phyloP scores from a whole-genome alignment of 2,888 invertebrate species.

The Horisme vitalbata region DNA sequence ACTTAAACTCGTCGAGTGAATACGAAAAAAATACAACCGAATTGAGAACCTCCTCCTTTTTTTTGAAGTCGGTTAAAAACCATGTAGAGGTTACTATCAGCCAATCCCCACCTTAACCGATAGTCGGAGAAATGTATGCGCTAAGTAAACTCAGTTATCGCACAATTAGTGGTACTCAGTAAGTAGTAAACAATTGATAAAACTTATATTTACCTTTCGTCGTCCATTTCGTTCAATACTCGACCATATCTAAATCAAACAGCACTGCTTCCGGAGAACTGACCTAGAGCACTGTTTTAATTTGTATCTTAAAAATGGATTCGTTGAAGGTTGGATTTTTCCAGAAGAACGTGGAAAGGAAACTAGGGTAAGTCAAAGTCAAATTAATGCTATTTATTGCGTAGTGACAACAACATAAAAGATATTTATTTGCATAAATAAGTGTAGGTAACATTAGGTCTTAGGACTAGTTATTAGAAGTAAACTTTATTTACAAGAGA shows the following conservation, averaged over 20 bases:
- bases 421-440: too few species aligned
- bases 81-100: too few species aligned
- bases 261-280: slow-evolving; percentile 12
- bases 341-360: not conserved
- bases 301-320: slow-evolving; percentile 3
- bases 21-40: too few species aligned
- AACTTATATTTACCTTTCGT: slow-evolving; percentile 24
- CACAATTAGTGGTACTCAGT: slow-evolving; percentile 17
- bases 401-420: too few species aligned
- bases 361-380: not conserved
- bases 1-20: too few species aligned
- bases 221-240: slow-evolving; percentile 10
- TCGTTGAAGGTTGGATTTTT: not conserved
- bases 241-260: slow-evolving; percentile 10
- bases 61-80: too few species aligned
- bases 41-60: too few species aligned
- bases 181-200: slow-evolving; percentile 24
- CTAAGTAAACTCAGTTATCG: slow-evolving; percentile 12
- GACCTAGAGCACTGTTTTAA: slow-evolving; percentile 2
- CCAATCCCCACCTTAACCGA: slow-evolving; percentile 3
- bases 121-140: slow-evolving; percentile 21
- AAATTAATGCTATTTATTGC: not conserved
- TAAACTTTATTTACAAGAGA: too few species aligned
- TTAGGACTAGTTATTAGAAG: too few species aligned
- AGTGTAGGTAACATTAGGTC: too few species aligned